Base-by-base conservation (phyloP, 2,888 invertebrate genomes). In the Acleris emargana region DNA sequence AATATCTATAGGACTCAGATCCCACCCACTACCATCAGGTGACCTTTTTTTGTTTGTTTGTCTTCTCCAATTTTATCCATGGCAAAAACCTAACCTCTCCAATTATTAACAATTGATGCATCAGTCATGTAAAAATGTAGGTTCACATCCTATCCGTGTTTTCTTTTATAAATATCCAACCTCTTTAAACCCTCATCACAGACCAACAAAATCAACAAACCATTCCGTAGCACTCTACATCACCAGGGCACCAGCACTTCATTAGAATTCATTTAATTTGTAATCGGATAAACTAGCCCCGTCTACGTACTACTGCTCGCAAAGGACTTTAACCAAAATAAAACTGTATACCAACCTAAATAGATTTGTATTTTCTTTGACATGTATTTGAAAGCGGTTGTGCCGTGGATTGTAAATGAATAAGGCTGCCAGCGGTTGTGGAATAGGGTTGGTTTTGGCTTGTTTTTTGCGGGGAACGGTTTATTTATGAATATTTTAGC, bases 191-290 rank as follows among this genome's bases (percentile, higher is more conserved):
- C 20, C 18, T 9, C 13, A 61, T 57, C 42, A 50, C 16, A 62
- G 42, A 55, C 13, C 32, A 45, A 58, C 38, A 16, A 64, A 58
- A 49, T 42, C 38, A 54, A 17, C 47, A 54, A 53, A n/a, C 54
- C 64, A 62, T 64, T 25, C 16, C 16, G 22, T n/a, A 54, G 54
- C 42, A 22, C 20, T 42, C 16, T 45, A 52, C 28, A 17, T 45
- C 32, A 55, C 59, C 52, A 49, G 58, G 47, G 45, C n/a, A 45
- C 16, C 69, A 22, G 32, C 68, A 73, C 73, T 74, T 76, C 72
- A 73, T 75, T 76, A 71, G 72, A 69, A 74, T 75, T 76, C 76
- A 75, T 76, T 78, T 75, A 76, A 76, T 76, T 77, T 74, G 79
- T 76, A 74, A 69, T 64, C 50, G 52, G 60, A 67, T 67, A 61